A percentile compares a stretch with the other conserved stretches of the same genome.
These are phyloP conservation scores for Gymnoscopelus braueri DNA, from an alignment of 2,797 vertebrate species.

Conservation along the genomic window DNA sequence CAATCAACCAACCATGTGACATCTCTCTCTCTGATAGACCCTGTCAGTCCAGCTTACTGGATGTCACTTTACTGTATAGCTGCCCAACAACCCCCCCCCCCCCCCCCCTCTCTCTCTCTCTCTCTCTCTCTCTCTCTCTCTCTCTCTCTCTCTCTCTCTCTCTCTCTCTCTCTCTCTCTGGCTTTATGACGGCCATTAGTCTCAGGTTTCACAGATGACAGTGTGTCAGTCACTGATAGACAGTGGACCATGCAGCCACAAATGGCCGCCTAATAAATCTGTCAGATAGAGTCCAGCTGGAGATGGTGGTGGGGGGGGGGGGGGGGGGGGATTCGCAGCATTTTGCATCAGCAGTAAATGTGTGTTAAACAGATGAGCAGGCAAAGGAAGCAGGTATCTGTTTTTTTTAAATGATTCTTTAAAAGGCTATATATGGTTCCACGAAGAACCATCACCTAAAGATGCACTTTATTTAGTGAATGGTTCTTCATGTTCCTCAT, in stretches of 20 bases:
- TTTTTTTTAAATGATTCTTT: no score
- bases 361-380: conserved; percentile 53
- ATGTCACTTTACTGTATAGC: conserved; percentile 15
- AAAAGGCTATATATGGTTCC: no score
- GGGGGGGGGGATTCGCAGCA: conserved; percentile 35
- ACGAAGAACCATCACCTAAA: no score
- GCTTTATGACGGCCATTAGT: conserved; percentile 64
- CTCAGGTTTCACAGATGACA: conserved; percentile 70
- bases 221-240: conserved; percentile 58
- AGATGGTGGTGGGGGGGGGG: conserved; percentile 49
- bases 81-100: conserved; percentile 33
- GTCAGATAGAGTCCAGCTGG: conserved; percentile 72
- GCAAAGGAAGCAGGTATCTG: conserved; percentile 42
- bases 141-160: conserved; percentile 66
- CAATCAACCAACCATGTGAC: no score
- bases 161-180: conserved; percentile 65
- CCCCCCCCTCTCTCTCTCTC: conserved; percentile 46
- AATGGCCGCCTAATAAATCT: conserved; percentile 76
- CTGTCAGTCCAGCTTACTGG: no score
- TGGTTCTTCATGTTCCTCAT: no score
- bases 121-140: conserved; percentile 51
- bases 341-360: conserved; percentile 55
- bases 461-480: no score
- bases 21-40: no score
- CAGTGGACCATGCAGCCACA: conserved; percentile 46